Conservation (phyloP, 2,888 invertebrate species). For the Acronicta aceris region DNA sequence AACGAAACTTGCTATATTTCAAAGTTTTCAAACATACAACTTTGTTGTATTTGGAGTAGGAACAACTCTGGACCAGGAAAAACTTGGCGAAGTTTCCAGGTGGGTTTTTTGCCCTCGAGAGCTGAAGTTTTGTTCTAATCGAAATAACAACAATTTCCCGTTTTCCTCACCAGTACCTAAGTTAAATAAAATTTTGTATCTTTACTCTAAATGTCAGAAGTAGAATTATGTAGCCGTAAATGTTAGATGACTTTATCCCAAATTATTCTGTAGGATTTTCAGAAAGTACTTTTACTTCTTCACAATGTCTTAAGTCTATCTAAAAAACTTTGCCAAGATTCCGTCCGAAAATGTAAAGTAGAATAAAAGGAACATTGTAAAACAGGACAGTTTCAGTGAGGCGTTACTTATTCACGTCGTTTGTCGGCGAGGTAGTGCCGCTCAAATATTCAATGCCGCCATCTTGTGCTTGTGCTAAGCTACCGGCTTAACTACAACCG, state of each 20-base stretch:
- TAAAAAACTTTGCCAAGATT: conserved; percentile 13
- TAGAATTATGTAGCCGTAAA: too few relatives aligned
- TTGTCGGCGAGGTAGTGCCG: conserved; percentile 49
- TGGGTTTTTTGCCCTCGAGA: conserved; percentile 35
- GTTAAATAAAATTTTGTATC: too few relatives aligned
- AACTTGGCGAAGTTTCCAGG: conserved; percentile 43
- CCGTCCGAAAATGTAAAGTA: conserved; percentile 1
- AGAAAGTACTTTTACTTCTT: not conserved
- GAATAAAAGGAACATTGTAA: conserved; percentile 33
- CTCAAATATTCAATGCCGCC: conserved; percentile 51
- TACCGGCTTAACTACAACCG: conserved; percentile 39
- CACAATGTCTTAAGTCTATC: not conserved
- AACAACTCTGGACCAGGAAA: conserved; percentile 37
- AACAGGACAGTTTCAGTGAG: conserved; percentile 36
- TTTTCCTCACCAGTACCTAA: conserved; percentile 1
- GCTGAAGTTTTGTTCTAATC: conserved; percentile 25
- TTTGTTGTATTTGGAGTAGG: conserved; percentile 44
- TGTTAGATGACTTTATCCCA: too few relatives aligned
- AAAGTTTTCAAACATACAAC: conserved; percentile 46
- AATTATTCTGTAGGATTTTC: too few relatives aligned
- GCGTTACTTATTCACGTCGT: conserved; percentile 50
- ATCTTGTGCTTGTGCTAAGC: conserved; percentile 49
- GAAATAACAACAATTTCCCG: conserved; percentile 7
- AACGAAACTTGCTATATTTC: conserved; percentile 50
- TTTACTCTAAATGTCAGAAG: too few relatives aligned